A percentile compares a stretch with the other conserved stretches of the same genome.
Conservation (phyloP, 2,113 vertebrate genomes). For the Cepphus grylle region DNA sequence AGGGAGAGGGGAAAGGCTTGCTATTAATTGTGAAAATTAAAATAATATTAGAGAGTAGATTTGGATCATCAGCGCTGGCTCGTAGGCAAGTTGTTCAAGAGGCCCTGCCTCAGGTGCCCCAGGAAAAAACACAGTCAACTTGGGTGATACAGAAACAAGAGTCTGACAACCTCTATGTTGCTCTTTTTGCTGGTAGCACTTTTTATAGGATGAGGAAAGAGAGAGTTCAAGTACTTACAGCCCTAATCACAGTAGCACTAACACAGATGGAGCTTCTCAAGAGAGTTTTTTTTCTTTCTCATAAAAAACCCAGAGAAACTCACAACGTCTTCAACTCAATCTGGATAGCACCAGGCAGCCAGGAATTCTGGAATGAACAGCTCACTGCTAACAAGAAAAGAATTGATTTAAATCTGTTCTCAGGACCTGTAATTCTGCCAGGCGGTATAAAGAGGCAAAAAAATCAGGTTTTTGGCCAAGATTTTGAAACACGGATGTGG, state of each 20-base stretch:
- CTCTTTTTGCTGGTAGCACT: neutral
- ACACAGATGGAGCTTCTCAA: neutral
- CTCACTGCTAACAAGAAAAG: neutral
- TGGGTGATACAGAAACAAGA: neutral
- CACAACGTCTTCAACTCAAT: neutral
- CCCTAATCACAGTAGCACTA: neutral
- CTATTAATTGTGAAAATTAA: neutral
- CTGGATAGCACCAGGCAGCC: neutral
- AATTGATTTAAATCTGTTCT: neutral
- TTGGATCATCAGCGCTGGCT: rapidly evolving
- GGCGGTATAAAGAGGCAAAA: neutral
- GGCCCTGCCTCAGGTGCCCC: neutral
- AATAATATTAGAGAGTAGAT: neutral
- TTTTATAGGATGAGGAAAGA: neutral
- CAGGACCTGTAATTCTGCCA: neutral
- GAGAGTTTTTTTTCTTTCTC: neutral
- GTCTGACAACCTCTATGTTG: neutral
- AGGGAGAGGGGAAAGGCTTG: neutral
- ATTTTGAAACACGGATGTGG: neutral
- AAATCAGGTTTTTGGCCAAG: neutral
- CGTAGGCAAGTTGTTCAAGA: neutral
- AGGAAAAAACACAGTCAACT: neutral
- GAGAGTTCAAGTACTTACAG: neutral
- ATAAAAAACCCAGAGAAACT: neutral
- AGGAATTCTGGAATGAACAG: neutral